Evolutionary conservation across 35 echinoderm and acorn worm species (phyloP).

Genomic region (Apostichopus japonicus): DNA sequence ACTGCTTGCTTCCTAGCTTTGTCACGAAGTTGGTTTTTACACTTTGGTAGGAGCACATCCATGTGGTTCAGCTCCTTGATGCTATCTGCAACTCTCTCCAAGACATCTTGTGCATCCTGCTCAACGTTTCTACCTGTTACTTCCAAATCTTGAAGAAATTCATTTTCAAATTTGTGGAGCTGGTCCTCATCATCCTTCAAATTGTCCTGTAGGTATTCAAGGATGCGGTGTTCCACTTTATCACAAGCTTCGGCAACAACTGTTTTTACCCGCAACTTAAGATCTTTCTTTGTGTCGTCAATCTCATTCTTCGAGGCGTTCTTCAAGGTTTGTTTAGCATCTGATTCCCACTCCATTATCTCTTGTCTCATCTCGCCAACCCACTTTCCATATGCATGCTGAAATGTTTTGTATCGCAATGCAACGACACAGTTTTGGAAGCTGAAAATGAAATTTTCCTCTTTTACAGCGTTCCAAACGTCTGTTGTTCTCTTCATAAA

Average conservation of each 20-base stretch:
- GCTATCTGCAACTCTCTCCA: too few species aligned
- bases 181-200: neutral
- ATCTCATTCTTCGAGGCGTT: neutral
- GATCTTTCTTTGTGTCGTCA: neutral
- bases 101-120: neutral
- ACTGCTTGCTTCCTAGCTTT: slow-evolving; percentile 29
- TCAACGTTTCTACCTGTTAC: neutral
- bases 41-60: slow-evolving; percentile 30
- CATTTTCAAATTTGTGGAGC: neutral
- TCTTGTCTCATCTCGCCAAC: neutral
- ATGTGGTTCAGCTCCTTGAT: neutral
- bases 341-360: slow-evolving; percentile 33
- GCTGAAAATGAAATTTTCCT: too few species aligned
- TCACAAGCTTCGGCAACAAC: neutral
- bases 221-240: neutral
- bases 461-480: slow-evolving; percentile 47
- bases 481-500: too few species aligned
- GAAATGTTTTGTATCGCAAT: slow-evolving; percentile 28
- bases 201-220: slow-evolving; percentile 12
- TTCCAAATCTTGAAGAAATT: too few species aligned
- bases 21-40: slow-evolving; percentile 38
- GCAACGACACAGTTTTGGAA: too few species aligned
- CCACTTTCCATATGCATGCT: too few species aligned
- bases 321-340: slow-evolving; percentile 5
- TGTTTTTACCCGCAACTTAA: neutral